These are phyloP conservation scores for Diloba caeruleocephala DNA, from an alignment of 2,888 invertebrate species.

Conservation along the genomic window DNA sequence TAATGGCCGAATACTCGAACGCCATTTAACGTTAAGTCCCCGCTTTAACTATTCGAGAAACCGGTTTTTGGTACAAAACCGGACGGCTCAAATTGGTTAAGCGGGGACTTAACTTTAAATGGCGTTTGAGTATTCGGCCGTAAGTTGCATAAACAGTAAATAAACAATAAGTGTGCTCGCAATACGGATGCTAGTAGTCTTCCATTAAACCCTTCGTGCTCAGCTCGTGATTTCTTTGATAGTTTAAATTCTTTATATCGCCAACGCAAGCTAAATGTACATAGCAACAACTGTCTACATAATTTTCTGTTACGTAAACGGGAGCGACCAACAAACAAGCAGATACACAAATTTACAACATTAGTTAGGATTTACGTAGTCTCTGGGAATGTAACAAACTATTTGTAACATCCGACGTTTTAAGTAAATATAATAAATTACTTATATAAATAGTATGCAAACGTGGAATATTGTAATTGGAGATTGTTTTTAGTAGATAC, in stretches of 20 bases:
- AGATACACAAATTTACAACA: background rate
- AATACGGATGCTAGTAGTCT: slow-evolving; percentile 11
- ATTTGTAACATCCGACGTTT: background rate
- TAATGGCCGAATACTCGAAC: too few relatives aligned
- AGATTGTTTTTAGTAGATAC: background rate
- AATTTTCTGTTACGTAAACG: background rate
- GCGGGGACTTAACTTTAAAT: too few relatives aligned
- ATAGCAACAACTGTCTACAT: slow-evolving; percentile 1
- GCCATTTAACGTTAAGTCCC: too few relatives aligned
- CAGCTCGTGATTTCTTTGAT: slow-evolving; percentile 8
- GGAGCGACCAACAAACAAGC: background rate
- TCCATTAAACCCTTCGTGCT: slow-evolving; percentile 6
- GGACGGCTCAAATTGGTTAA: too few relatives aligned
- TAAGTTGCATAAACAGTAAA: too few relatives aligned
- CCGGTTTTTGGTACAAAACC: too few relatives aligned
- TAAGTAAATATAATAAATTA: slow-evolving; percentile 1
- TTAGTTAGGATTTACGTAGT: slow-evolving; percentile 1
- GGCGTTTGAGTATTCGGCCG: too few relatives aligned
- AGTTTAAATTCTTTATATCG: background rate
- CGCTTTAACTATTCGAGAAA: too few relatives aligned
- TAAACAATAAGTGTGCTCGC: too few relatives aligned
- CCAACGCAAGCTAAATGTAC: background rate
- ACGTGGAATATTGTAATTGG: slow-evolving; percentile 10
- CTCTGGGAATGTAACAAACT: background rate
- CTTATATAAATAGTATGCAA: background rate